These are phyloP conservation scores for Rhorus exstirpatorius DNA, from an alignment of 2,888 invertebrate species.

Conservation along the genomic window DNA sequence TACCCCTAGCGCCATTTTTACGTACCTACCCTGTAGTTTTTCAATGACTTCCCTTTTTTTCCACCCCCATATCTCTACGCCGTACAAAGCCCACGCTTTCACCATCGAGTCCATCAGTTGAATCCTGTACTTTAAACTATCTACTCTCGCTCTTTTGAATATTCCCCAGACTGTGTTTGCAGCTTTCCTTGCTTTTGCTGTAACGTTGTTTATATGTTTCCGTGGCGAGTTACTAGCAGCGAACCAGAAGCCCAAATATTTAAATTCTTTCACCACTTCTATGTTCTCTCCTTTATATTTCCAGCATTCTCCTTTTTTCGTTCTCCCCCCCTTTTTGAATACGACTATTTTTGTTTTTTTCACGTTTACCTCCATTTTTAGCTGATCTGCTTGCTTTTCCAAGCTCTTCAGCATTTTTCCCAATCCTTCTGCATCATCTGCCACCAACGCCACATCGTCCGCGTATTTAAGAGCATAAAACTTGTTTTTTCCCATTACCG, in stretches of 20 bases:
- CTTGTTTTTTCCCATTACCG: conserved; percentile 13
- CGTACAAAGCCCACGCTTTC: conserved; percentile 11
- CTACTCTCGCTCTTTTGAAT: conserved; percentile 7
- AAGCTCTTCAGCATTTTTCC: conserved; percentile 1
- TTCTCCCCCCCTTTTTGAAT: not conserved
- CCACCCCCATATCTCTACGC: conserved; percentile 8
- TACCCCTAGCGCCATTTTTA: conserved; percentile 1
- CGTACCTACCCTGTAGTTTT: not conserved
- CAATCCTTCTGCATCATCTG: conserved; percentile 8
- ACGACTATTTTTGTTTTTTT: conserved; percentile 22
- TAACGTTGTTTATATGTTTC: not conserved
- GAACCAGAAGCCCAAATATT: conserved; percentile 4
- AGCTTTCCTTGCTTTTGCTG: conserved; percentile 1
- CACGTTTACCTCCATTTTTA: too few relatives aligned
- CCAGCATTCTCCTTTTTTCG: conserved; percentile 8
- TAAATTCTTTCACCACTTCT: conserved; percentile 23
- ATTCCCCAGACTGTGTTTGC: conserved; percentile 4
- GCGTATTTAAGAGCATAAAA: conserved; percentile 21
- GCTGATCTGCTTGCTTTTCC: not conserved
- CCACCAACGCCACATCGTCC: conserved; percentile 9
- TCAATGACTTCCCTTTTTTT: conserved; percentile 24
- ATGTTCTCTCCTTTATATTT: not conserved
- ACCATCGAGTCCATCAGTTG: conserved; percentile 23
- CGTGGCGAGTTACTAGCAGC: not conserved
- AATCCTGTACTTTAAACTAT: not conserved